Base-by-base conservation (phyloP, 2,888 invertebrate species). In the Metopia argyrocephala region DNA sequence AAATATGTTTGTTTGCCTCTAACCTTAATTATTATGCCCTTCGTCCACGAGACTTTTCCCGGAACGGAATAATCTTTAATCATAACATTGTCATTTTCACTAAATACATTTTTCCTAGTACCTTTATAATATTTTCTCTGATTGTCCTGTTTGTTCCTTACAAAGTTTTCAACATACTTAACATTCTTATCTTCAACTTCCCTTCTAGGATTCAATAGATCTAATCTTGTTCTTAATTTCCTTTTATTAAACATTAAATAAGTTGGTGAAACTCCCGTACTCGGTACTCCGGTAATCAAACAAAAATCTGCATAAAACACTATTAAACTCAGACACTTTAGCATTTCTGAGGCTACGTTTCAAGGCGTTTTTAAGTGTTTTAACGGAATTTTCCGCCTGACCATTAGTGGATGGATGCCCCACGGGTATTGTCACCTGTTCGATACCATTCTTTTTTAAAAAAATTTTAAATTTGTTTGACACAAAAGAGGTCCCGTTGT, bases 401-500 rank as follows among this genome's bases (percentile, higher is more conserved):
- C n/a, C 21, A 21, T 59, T 83, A 0, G 82, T 82, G 5, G 80
- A 73, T 0, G 82, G 82, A 23, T 83, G 48, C 2, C 79, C 80
- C 1, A 80, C 76, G 20, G 83, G 82, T 27, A 56, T 62, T 52
- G 59, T 80, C 45, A 82, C 52, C 20, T 82, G 79, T 31, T 70
- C 69, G 66, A 82, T 82, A 7, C 82, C 79, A 74, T 79, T 83
- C 31, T 62, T 48, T 56, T 84, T 50, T 27, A 84, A 79, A 73
- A 83, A 84, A 4, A 12, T 7, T 20, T 65, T 21, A 57, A 87
- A 85, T 73, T 86, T 82, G n/a, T 73, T 70, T 6, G 85, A 85
- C 3, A n/a, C n/a, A n/a, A n/a, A n/a, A n/a, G n/a, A n/a, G n/a
- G n/a, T n/a, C n/a, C n/a, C n/a, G n/a, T n/a, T n/a, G n/a, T n/a